Conservation (phyloP, 2,888 invertebrate genomes). For the Heliconius hortense region DNA sequence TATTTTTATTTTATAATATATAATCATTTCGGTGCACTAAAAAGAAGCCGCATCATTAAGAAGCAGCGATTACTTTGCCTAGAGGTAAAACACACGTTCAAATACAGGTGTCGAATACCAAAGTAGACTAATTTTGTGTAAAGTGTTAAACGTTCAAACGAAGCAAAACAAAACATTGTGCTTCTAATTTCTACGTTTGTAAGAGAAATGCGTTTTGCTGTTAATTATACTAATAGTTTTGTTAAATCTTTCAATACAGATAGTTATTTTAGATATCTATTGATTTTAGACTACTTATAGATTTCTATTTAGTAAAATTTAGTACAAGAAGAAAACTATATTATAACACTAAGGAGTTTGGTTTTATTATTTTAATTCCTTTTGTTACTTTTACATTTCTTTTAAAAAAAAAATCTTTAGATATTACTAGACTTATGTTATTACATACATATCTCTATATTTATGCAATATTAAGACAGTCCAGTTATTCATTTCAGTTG, state of each 20-base stretch:
- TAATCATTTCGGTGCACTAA: not conserved
- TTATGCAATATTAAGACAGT: too few relatives aligned
- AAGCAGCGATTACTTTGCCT: not conserved
- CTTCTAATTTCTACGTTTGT: not conserved
- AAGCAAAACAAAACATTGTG: constrained; percentile 23
- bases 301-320: not conserved
- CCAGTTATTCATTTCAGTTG: too few relatives aligned
- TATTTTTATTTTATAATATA: too few relatives aligned
- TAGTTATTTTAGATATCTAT: not conserved
- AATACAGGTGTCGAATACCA: constrained; percentile 57
- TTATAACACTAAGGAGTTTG: too few relatives aligned
- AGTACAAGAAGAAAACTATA: not conserved
- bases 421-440: too few relatives aligned
- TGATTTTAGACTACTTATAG: too few relatives aligned
- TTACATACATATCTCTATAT: too few relatives aligned
- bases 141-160: constrained; percentile 55
- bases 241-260: not conserved
- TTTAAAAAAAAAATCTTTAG: too few relatives aligned
- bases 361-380: too few relatives aligned
- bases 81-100: constrained; percentile 45
- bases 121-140: constrained; percentile 57
- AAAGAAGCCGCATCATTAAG: not conserved
- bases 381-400: too few relatives aligned
- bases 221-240: constrained; percentile 6
- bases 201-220: constrained; percentile 2